Evolutionary conservation across 2,113 vertebrate genomes (phyloP), one percentile per base, ranked within the genome.

Genomic region (Tachysurus vachellii): DNA sequence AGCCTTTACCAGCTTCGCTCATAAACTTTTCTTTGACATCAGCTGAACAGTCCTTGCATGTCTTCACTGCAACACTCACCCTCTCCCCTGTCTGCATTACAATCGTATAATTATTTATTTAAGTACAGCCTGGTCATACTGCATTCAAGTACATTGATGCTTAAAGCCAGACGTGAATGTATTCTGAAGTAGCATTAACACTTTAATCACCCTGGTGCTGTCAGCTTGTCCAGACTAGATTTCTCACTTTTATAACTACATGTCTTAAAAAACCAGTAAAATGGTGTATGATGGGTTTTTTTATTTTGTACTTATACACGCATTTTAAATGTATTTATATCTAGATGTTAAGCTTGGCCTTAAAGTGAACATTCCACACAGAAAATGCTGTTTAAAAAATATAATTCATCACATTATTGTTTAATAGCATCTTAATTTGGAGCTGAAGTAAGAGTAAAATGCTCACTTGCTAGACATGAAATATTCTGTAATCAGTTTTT

Each of bases 11-110:
- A 0, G 97, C 98, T 94, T 99, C 98, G 0, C 96, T 97, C 89
- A 99, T 95, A 89, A 99, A 99, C 91, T 99, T 99, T 82, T 99
- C 97, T 90, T 96, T 97, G 16, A 97, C 96, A 4, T 98, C 97
- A 0, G 89, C 92, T 1, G 96, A 93, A 47, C 96, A 97, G 82
- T 97, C 96, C 92, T 99, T 99, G 85, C 98, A 99, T 8, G 97
- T 99, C 95, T 99, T 99, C 68, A 99, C 95, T 0, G 98, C 98
- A 12, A 99, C 98, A 0, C 76, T 92, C 68, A 96, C 68, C 68
- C 89, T 90, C 85, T 97, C 96, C 12, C 97, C 97, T 0, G 92
- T 96, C 97, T 98, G 90, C 31, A 92, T 0, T 44, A 82, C 28
- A 57, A 88, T 53, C 83, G 19, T 57, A 73, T 77, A 47, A 56